These are phyloP conservation scores for Torymus aiolomorphi DNA, from an alignment of 2,888 invertebrate species.

Conservation along the genomic window DNA sequence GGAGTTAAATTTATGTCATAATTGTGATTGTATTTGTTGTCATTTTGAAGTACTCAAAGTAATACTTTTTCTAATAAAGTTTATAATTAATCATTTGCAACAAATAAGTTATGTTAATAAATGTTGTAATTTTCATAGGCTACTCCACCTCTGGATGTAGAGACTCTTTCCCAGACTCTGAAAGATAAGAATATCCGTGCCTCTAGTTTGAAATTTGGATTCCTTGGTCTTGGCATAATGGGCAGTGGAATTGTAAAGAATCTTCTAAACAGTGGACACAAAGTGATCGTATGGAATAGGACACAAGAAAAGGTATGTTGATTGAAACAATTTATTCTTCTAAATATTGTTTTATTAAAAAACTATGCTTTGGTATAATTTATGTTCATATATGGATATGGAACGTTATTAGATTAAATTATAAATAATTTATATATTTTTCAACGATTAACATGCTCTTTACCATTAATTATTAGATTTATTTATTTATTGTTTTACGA, in stretches of 20 bases:
- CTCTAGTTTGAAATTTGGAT: slow-evolving; percentile 92
- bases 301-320: slow-evolving; percentile 90
- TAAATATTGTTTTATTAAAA: slow-evolving; percentile 34
- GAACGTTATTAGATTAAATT: too few relatives aligned
- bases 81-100: background rate
- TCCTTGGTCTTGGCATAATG: slow-evolving; percentile 96
- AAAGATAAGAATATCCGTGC: slow-evolving; percentile 91
- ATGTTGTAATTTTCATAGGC: slow-evolving; percentile 75
- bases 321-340: slow-evolving; percentile 11
- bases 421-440: too few relatives aligned
- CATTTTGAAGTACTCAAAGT: too few relatives aligned
- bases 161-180: slow-evolving; percentile 85
- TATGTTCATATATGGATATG: too few relatives aligned
- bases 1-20: too few relatives aligned
- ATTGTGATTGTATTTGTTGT: too few relatives aligned
- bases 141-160: slow-evolving; percentile 86
- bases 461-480: too few relatives aligned
- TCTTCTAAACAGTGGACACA: slow-evolving; percentile 94
- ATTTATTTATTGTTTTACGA: too few relatives aligned
- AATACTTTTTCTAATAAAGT: too few relatives aligned
- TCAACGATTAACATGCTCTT: too few relatives aligned
- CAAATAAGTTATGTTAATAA: background rate
- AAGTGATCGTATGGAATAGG: slow-evolving; percentile 95
- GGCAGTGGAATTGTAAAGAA: slow-evolving; percentile 97
- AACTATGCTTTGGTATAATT: too few relatives aligned